phyloP scores from a whole-genome alignment of 2,888 invertebrate species.

The Polydrusus pterygomalis region DNA sequence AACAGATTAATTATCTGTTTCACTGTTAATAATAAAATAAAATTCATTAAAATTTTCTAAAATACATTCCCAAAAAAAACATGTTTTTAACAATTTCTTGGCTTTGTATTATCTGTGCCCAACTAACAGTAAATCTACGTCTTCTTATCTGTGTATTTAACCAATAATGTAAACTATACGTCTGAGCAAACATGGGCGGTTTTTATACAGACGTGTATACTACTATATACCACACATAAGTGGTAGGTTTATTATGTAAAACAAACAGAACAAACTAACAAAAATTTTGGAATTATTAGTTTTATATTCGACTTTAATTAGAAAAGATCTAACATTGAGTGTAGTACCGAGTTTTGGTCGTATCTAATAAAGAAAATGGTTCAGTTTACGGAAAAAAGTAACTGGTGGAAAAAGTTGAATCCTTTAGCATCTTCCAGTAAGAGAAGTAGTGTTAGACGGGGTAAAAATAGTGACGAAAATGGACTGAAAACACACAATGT shows the following conservation, averaged over 20 bases:
- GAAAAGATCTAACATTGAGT: not conserved
- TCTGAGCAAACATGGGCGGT: conserved; percentile 28
- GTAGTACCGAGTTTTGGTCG: not conserved
- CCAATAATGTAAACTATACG: conserved; percentile 15
- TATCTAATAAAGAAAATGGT: conserved; percentile 30
- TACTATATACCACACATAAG: not conserved
- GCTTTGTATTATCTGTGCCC: not conserved
- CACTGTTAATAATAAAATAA: no score
- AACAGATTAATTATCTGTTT: no score
- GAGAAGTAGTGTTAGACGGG: not conserved
- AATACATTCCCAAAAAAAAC: not conserved
- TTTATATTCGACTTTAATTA: not conserved
- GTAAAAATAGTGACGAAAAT: not conserved
- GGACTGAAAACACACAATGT: not conserved
- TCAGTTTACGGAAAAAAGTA: conserved; percentile 31
- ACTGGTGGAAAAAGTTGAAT: conserved; percentile 32
- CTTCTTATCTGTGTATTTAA: conserved; percentile 27
- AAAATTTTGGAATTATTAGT: conserved; percentile 4
- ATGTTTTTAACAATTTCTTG: not conserved
- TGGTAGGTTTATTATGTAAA: conserved; percentile 16
- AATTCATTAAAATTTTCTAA: no score
- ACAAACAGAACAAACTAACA: conserved; percentile 5
- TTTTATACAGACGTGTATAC: no score
- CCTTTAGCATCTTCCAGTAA: conserved; percentile 12
- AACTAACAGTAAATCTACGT: conserved; percentile 25